Base-by-base conservation (phyloP, 2,888 invertebrate species). In the Troilus luridus region DNA sequence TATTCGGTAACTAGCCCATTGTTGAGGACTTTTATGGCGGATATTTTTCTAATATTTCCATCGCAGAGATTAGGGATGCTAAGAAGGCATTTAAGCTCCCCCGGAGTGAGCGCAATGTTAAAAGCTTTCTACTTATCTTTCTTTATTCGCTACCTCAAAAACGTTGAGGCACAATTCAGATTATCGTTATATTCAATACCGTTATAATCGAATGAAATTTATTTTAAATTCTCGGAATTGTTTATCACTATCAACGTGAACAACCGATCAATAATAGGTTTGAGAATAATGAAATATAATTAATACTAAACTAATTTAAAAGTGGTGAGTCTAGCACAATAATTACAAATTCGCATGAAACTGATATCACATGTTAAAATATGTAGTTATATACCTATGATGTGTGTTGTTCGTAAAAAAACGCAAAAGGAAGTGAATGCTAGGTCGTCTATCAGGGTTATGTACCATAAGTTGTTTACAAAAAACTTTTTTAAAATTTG, bases 31-130 rank as follows among this genome's bases (percentile, higher is more conserved):
- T 58, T 85, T 56, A 56, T 85, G n/a, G 54, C 14, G 56, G 85
- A 56, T 85, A 58, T 85, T 85, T 85, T 85, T 85, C 56, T 85
- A 85, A 85, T 21, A 85, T 56, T 85, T 85, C 85, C 85, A 54
- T 85, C 56, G n/a, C 21, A 7, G 21, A 85, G 85, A 85, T 85
- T 56, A 85, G 85, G n/a, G 56, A 41, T 41, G 56, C 21, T 58
- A 56, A 85, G 24, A n/a, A 77, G 67, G 24, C 24, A 67, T 67
- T 67, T 67, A 24, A 67, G 67, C 67, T 67, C 14, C 67, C 41
- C 24, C 24, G 24, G 67, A 24, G 12, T 24, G 72, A 77, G 72
- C 27, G 27, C 17, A 27, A 27, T 77, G 72, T 19, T 77, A 77
- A 41, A 77, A 77, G 72, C 72, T 27, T 77, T 41, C 27, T 67